Evolutionary conservation across 2,797 vertebrate genomes (phyloP).

Genomic region (Falco novaeseelandiae): DNA sequence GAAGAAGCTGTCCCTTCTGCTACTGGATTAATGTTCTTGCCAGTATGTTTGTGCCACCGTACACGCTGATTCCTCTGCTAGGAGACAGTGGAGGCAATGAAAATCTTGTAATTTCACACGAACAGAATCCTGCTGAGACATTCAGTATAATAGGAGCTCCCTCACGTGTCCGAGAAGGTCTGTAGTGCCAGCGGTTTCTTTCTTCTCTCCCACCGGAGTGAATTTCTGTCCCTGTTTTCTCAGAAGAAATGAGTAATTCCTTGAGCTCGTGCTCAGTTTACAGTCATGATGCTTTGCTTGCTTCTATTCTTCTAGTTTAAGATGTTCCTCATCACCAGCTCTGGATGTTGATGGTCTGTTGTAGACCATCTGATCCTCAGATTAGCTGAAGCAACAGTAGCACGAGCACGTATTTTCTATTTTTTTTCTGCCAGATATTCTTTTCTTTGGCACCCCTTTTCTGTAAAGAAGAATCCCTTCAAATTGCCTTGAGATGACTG

Average conservation of each 20-base stretch:
- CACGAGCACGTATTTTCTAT: background rate
- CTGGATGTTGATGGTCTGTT: background rate
- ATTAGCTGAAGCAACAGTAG: background rate
- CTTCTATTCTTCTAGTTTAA: background rate
- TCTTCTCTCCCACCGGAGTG: background rate
- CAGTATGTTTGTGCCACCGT: background rate
- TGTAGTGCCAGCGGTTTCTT: background rate
- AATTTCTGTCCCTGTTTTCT: background rate
- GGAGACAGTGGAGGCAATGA: background rate
- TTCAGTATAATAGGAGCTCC: background rate
- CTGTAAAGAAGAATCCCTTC: background rate
- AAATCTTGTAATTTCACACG: background rate
- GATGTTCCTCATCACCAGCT: background rate
- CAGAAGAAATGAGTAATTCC: background rate
- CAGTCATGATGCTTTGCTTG: rapidly evolving
- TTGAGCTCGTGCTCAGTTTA: background rate
- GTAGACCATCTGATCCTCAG: background rate
- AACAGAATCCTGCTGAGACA: background rate
- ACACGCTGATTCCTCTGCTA: background rate
- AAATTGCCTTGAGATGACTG: background rate
- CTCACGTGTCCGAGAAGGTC: background rate
- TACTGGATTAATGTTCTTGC: background rate
- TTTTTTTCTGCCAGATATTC: background rate
- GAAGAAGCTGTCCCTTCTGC: background rate
- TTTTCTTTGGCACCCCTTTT: background rate